A percentile compares a stretch with the other conserved stretches of the same genome.
Conservation (phyloP, 2,797 vertebrate species). For the Phrynocephalus vlangalii region DNA sequence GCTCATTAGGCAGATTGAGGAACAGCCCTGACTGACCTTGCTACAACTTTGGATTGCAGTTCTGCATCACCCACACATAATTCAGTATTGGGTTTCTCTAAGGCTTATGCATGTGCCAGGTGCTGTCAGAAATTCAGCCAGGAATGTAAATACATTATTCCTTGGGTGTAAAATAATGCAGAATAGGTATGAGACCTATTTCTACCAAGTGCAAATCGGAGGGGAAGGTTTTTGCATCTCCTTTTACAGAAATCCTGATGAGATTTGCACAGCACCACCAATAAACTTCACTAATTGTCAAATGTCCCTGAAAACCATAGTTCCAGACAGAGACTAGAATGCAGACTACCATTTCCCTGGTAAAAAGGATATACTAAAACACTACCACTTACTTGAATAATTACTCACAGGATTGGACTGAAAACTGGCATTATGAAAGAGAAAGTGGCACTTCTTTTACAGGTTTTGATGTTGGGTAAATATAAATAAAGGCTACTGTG, state of each 20-base stretch:
- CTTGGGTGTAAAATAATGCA: background rate
- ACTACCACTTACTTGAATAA: no score
- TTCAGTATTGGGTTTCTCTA: constrained; percentile 36
- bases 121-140: constrained; percentile 33
- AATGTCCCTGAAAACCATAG: background rate
- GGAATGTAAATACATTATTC: background rate
- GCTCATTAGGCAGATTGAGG: constrained; percentile 66
- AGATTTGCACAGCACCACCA: background rate
- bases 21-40: constrained; percentile 69
- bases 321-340: background rate
- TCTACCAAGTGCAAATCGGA: background rate
- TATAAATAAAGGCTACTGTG: background rate
- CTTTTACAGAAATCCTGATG: background rate
- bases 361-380: background rate
- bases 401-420: background rate
- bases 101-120: constrained; percentile 41
- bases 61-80: constrained; percentile 53
- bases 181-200: background rate
- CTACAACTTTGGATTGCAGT: constrained; percentile 55
- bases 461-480: background rate
- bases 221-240: background rate
- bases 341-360: background rate
- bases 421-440: background rate
- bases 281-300: background rate
- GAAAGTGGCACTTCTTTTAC: background rate